Conservation (phyloP, 2,888 invertebrate genomes). For the Sturmia bella region DNA sequence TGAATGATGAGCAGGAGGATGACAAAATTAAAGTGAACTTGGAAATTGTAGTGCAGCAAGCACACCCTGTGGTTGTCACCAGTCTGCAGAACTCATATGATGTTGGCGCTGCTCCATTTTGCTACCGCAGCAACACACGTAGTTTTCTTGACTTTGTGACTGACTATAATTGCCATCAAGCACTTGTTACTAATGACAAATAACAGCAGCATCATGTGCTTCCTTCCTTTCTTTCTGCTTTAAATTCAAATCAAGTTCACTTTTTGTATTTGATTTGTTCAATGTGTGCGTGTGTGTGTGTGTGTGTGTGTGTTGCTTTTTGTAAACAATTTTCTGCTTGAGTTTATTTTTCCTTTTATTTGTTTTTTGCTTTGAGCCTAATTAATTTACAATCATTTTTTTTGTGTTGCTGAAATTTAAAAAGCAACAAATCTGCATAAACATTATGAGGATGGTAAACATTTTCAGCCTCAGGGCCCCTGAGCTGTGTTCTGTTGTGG, state of each 20-base stretch:
- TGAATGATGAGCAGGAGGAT: neutral
- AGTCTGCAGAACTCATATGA: too few relatives aligned
- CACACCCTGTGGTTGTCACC: too few relatives aligned
- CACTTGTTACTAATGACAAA: neutral
- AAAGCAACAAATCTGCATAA: neutral
- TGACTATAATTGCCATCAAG: neutral
- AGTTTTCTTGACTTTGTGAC: too few relatives aligned
- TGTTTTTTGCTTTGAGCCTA: constrained; percentile 4
- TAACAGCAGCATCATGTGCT: neutral
- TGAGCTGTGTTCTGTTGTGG: neutral
- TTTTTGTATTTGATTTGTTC: neutral
- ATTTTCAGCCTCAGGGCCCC: neutral
- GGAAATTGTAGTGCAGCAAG: too few relatives aligned
- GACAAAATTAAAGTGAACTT: neutral
- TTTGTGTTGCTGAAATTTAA: neutral
- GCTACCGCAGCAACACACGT: too few relatives aligned
- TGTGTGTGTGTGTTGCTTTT: too few relatives aligned
- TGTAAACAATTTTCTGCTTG: neutral
- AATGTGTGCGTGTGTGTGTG: too few relatives aligned
- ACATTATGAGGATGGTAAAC: neutral
- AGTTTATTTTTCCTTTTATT: neutral
- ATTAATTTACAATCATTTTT: constrained; percentile 5
- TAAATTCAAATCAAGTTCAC: neutral
- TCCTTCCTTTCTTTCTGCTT: neutral
- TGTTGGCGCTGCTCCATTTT: too few relatives aligned